Evolutionary conservation across 2,888 invertebrate genomes (phyloP), one percentile per base, ranked within the genome.

Genomic region (Linyphia triangularis): DNA sequence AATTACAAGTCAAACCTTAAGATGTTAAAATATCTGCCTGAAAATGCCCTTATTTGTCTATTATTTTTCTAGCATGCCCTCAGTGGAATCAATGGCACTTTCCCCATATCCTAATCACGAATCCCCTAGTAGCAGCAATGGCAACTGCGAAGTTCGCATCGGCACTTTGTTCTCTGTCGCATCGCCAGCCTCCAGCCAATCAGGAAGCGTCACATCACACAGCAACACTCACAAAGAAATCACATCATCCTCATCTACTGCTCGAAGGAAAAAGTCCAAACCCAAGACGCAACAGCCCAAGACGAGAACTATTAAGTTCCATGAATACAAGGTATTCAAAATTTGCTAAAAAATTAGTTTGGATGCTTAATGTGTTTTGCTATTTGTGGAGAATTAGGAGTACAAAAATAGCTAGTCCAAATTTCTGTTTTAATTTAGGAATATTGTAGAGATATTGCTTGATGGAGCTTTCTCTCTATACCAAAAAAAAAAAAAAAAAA

Each of bases 281-380:
- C 95, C 95, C 59, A 97, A 97, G 93, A 95, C 95, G 28, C 95
- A 95, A 84, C n/a, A n/a, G n/a, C 95, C 96, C 0, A 97, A 97
- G 93, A 95, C 96, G 24, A 95, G 96, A 91, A 96, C 96, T 82
- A 98, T 99, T 91, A 99, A 99, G 94, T 99, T 99, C 93, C 98
- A 99, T 93, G 99, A 99, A 93, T 97, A 97, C 93, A 97, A 97
- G 93, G 94, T 94, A 51, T 43, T 77, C 61, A n/a, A n/a, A n/a
- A n/a, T n/a, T n/a, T n/a, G n/a, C n/a, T n/a, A n/a, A n/a, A n/a
- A n/a, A n/a, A n/a, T n/a, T n/a, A n/a, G n/a, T n/a, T n/a, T n/a
- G n/a, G n/a, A n/a, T n/a, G n/a, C n/a, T n/a, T n/a, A n/a, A n/a
- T n/a, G n/a, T n/a, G n/a, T n/a, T n/a, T n/a, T n/a, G n/a, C n/a